These are phyloP conservation scores for Rhinoptilus africanus DNA, from an alignment of 2,113 vertebrate genomes.

Conservation along the genomic window DNA sequence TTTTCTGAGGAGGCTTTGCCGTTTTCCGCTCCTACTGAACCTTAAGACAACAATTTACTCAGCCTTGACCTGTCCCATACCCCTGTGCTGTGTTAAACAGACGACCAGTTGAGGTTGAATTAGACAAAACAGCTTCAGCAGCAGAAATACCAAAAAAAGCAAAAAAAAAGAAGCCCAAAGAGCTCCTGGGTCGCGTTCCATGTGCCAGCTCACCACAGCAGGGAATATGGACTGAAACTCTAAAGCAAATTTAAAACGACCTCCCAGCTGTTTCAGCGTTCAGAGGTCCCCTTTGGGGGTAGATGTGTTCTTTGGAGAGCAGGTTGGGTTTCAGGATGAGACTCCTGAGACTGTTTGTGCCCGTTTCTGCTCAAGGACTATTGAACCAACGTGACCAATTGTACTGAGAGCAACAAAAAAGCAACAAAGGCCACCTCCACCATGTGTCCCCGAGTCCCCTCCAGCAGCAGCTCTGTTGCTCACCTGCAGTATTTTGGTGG, in stretches of 20 bases:
- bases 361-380: not conserved
- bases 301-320: not conserved
- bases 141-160: not conserved
- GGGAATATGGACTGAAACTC: not conserved
- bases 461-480: not conserved
- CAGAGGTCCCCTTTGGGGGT: not conserved
- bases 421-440: not conserved
- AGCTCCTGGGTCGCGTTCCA: not conserved
- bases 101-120: not conserved
- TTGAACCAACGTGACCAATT: not conserved
- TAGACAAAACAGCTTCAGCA: not conserved
- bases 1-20: not conserved
- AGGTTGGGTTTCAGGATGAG: not conserved
- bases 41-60: not conserved
- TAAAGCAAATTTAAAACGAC: not conserved
- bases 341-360: not conserved
- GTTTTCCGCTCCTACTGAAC: not conserved
- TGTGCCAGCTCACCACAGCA: rapidly evolving
- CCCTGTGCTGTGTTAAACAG: not conserved
- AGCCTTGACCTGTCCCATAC: not conserved
- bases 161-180: not conserved
- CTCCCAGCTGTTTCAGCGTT: not conserved
- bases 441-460: not conserved
- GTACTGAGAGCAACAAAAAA: not conserved
- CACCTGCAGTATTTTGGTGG: not conserved